A percentile compares a stretch with the other conserved stretches of the same genome.
phyloP scores from a whole-genome alignment of 2,888 invertebrate species.

The Capitulum mitella region DNA sequence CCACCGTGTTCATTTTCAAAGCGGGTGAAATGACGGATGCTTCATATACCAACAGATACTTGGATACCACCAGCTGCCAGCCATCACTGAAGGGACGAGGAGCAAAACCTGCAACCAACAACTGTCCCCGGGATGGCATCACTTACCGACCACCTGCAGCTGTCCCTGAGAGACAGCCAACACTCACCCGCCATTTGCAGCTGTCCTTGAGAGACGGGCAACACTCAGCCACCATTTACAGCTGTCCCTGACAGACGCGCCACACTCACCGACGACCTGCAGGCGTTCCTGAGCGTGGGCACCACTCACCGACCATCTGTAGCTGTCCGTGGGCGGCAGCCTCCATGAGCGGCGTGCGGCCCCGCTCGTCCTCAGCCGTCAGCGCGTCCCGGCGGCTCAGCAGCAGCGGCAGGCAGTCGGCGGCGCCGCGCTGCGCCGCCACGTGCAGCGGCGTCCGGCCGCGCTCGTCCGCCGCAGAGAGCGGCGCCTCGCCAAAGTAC shows the following conservation, averaged over 20 bases:
- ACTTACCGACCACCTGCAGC: neutral
- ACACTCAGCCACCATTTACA: neutral
- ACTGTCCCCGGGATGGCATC: neutral
- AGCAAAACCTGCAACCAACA: no score
- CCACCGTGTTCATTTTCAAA: no score
- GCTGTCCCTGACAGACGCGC: neutral
- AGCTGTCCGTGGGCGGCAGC: neutral
- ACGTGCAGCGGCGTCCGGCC: slow-evolving; percentile 19
- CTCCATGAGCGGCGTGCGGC: neutral
- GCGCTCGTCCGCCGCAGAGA: neutral
- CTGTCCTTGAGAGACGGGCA: neutral
- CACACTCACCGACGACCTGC: neutral
- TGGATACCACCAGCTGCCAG: no score
- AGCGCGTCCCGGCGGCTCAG: neutral
- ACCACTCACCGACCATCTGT: neutral
- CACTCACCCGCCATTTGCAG: neutral
- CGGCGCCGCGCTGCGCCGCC: neutral
- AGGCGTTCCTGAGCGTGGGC: no score
- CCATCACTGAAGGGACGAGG: no score
- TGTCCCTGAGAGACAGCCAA: neutral
- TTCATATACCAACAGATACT: no score
- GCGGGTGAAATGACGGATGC: no score
- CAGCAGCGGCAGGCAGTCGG: neutral
- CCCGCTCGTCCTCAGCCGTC: neutral
- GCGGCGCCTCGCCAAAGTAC: neutral